Percentiles rank a stretch among this genome's conserved stretches.
phyloP scores from a whole-genome alignment of 1,140 invertebrate genomes.

The Probaryconus sp. region DNA sequence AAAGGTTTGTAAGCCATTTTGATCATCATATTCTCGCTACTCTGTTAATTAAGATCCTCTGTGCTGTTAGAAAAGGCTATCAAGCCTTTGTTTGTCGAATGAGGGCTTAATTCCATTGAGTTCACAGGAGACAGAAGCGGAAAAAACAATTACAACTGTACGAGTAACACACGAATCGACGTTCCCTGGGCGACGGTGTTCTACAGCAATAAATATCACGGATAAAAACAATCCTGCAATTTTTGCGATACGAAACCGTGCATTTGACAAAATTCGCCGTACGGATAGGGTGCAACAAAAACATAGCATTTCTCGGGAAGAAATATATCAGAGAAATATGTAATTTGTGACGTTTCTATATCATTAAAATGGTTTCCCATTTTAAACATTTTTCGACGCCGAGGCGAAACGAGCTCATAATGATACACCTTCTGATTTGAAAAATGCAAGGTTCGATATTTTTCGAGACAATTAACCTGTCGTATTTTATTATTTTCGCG shows the following conservation, averaged over 20 bases:
- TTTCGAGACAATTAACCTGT: constrained; percentile 40
- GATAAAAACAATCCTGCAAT: no score
- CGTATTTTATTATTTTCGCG: constrained; percentile 36
- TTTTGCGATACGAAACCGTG: no score
- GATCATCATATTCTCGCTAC: no score
- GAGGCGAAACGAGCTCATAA: constrained; percentile 34
- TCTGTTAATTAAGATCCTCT: constrained; percentile 57
- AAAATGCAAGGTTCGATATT: constrained; percentile 42
- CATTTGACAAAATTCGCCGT: no score
- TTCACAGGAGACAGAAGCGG: background rate
- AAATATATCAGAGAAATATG: constrained; percentile 28
- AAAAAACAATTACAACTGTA: constrained; percentile 6
- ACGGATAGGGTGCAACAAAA: no score
- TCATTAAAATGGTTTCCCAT: constrained; percentile 27
- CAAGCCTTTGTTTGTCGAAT: constrained; percentile 36
- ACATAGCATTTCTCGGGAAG: constrained; percentile 2
- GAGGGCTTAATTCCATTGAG: constrained; percentile 32
- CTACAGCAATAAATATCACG: no score
- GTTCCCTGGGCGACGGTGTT: no score
- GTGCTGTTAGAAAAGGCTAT: constrained; percentile 19
- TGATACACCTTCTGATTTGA: constrained; percentile 33
- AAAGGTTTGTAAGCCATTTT: no score
- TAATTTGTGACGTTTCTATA: constrained; percentile 38
- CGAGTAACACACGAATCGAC: no score
- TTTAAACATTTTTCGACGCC: constrained; percentile 13